Evolutionary conservation across 2,797 vertebrate genomes (phyloP).

Genomic region (Sebastes minor): DNA sequence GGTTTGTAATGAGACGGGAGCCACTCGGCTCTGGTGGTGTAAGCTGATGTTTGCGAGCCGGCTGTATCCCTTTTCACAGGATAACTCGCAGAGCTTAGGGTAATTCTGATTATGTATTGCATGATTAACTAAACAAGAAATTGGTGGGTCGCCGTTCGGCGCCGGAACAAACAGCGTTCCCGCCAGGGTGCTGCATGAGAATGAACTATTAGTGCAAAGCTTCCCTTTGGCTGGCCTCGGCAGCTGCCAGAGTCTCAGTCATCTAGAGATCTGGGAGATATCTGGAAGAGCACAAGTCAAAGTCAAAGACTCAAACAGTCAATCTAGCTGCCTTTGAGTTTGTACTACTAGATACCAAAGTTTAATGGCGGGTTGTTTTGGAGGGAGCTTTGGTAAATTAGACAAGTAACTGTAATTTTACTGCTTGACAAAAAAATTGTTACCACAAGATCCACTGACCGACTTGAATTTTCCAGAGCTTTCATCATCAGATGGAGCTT

Average conservation of each 20-base stretch:
- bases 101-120: constrained; percentile 66
- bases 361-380: background rate
- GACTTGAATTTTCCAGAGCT: background rate
- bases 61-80: constrained; percentile 52
- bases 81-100: constrained; percentile 56
- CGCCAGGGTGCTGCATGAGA: constrained; percentile 36
- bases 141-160: constrained; percentile 43
- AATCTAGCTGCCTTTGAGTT: background rate
- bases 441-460: background rate
- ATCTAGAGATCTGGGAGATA: background rate
- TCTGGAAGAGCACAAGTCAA: background rate
- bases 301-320: background rate
- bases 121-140: constrained; percentile 69
- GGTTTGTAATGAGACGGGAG: constrained; percentile 44
- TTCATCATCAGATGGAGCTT: background rate
- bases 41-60: constrained; percentile 57
- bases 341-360: background rate
- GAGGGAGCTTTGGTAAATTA: background rate
- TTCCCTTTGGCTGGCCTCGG: constrained; percentile 2
- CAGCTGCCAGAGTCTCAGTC: background rate
- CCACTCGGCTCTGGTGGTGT: constrained; percentile 43
- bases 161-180: constrained; percentile 41
- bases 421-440: background rate
- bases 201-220: constrained; percentile 36
- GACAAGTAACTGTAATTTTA: background rate